A percentile compares a stretch with the other conserved stretches of the same genome.
phyloP scores from a whole-genome alignment of 2,797 vertebrate species.

The Clarias platycephalus region DNA sequence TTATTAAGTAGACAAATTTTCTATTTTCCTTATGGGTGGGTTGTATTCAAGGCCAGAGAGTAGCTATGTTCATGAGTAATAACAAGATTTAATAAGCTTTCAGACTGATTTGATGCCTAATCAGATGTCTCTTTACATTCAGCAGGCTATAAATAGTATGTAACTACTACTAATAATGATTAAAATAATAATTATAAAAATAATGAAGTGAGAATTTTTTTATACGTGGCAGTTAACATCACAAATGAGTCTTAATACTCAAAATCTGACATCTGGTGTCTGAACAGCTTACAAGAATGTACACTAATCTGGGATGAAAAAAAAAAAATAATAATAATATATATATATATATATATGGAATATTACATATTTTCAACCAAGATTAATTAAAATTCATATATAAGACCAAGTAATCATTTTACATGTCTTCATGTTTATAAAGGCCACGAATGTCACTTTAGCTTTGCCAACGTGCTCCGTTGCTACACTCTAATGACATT shows the following conservation, averaged over 20 bases:
- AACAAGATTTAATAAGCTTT: neutral
- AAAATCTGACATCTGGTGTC: neutral
- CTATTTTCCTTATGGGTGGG: neutral
- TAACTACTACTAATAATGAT: neutral
- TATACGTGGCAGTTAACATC: neutral
- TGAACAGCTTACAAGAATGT: neutral
- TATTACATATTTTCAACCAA: no score
- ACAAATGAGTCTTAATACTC: neutral
- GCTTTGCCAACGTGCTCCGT: no score
- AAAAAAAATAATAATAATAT: no score
- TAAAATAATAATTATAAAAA: neutral
- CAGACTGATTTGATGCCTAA: neutral
- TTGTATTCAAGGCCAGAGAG: neutral
- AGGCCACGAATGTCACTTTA: no score
- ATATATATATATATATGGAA: no score
- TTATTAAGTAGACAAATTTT: neutral
- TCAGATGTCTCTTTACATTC: neutral
- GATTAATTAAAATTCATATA: no score
- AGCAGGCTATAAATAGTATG: neutral
- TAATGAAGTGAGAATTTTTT: neutral
- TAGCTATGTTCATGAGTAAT: neutral
- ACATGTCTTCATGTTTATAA: no score
- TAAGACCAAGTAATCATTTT: no score
- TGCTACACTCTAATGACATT: no score
- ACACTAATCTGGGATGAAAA: neutral